Base-by-base conservation (phyloP, 1,140 invertebrate species). In the Bombus ignitus region DNA sequence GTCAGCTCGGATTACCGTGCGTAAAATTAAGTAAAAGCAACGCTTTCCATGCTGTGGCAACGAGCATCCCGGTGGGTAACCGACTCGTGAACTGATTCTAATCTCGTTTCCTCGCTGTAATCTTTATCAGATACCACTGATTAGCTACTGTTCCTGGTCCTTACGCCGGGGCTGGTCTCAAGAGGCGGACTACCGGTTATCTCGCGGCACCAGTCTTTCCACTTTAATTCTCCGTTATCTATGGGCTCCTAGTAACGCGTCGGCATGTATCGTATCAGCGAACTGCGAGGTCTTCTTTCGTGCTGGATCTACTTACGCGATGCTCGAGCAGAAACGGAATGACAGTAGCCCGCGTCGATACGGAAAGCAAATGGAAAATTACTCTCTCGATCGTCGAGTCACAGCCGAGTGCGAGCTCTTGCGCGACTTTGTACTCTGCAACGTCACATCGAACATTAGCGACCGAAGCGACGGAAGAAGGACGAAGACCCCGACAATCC, bases 101-200 rank as follows among this genome's bases (percentile, higher is more conserved):
- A 80, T 80, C 77, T 80, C 42, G 77, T 44, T 70, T 47, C 77
- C 77, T 44, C 77, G 77, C 10, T 28, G 77, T 47, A 68, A 80
- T 47, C 77, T 44, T 80, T 80, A 80, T 68, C 77, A 70, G 77
- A 80, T 80, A 70, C 65, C 65, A 39, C 65, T 80, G 77, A 80
- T 80, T 80, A 80, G 77, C 77, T 80, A 80, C 77, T 80, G 77
- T 80, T 79, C 42, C 22, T 79, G 59, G 62, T 12, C n/a, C n/a
- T 42, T 73, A 73, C 42, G 35, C 71, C 39, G 37, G 28, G 71
- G 39, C 12, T 57, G 25, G 74, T 53, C 74, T 37, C 53, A 8
- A 25, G 53, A 76, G 42, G 28, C 42, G 35, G n/a, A 18, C 28
- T 73, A 8, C 53, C 9, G 75, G 53, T 47, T 77, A 77, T 62